Evolutionary conservation across 2,888 invertebrate species (phyloP).

Genomic region (Spodoptera exigua): DNA sequence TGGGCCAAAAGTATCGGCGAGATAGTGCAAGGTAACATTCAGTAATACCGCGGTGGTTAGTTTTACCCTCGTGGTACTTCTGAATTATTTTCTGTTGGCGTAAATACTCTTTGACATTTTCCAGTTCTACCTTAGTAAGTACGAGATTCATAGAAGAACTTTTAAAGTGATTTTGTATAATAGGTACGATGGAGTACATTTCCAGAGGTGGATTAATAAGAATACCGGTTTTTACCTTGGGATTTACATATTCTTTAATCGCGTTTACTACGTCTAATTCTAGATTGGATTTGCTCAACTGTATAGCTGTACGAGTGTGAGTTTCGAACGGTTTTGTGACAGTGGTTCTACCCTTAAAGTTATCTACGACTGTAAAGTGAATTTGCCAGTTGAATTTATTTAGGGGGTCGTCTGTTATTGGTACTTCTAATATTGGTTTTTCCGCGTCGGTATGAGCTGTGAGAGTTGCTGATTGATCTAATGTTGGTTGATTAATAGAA

Average conservation of each 20-base stretch:
- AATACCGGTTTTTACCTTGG: conserved; percentile 2
- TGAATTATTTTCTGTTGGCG: conserved; percentile 7
- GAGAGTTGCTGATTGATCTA: neutral
- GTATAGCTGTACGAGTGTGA: neutral
- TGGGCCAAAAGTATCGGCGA: too few species aligned
- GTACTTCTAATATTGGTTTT: conserved; percentile 1
- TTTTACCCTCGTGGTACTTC: conserved; percentile 4
- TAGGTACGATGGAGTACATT: neutral
- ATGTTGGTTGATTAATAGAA: too few species aligned
- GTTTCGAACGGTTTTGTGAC: conserved; percentile 5
- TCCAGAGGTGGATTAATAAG: neutral
- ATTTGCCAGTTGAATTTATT: conserved; percentile 6
- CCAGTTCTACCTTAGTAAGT: neutral
- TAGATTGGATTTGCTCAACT: neutral
- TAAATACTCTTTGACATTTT: conserved; percentile 5
- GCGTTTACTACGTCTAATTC: neutral
- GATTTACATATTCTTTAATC: conserved; percentile 5
- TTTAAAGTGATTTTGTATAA: neutral
- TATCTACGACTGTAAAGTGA: neutral
- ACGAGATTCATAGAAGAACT: conserved; percentile 2
- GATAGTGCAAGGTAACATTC: conserved; percentile 6
- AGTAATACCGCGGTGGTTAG: conserved; percentile 4
- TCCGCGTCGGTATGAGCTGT: neutral
- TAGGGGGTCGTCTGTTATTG: neutral
- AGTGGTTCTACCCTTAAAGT: neutral